phyloP scores from a whole-genome alignment of 2,797 vertebrate genomes.

The Platyrinchus mystaceus region DNA sequence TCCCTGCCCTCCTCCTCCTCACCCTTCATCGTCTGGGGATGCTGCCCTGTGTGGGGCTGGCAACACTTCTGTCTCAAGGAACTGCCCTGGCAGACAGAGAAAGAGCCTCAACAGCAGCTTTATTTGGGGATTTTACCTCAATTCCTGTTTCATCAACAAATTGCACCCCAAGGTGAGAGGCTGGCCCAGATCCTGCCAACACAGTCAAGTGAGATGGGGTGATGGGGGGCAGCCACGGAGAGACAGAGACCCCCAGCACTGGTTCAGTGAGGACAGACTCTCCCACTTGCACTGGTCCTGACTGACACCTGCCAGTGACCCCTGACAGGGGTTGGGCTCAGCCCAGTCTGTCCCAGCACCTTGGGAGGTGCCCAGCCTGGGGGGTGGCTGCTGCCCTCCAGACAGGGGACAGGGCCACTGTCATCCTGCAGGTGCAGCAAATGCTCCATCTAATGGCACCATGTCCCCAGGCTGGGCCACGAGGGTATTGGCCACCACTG shows the following conservation, averaged over 20 bases:
- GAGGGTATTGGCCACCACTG: not conserved
- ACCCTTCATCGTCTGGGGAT: not conserved
- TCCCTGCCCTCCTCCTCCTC: not conserved
- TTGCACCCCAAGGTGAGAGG: fast-evolving
- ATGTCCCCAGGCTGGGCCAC: fast-evolving
- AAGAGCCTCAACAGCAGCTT: not conserved
- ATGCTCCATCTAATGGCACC: not conserved
- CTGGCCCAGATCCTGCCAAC: not conserved
- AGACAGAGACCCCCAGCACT: not conserved
- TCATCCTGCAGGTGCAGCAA: not conserved
- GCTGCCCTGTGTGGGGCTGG: not conserved
- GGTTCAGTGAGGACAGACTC: not conserved
- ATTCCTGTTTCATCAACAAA: not conserved
- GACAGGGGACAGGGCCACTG: not conserved
- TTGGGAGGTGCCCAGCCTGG: fast-evolving
- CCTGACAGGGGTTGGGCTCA: not conserved
- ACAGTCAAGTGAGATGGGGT: not conserved
- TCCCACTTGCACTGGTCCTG: not conserved
- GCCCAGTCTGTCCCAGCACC: not conserved
- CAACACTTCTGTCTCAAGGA: not conserved
- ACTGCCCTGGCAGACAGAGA: not conserved
- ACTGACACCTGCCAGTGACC: not conserved
- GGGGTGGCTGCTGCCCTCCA: not conserved
- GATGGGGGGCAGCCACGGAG: not conserved
- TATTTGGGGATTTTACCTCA: not conserved